Evolutionary conservation across 2,113 vertebrate species (phyloP).

Genomic region (Triplophysa siluroides): DNA sequence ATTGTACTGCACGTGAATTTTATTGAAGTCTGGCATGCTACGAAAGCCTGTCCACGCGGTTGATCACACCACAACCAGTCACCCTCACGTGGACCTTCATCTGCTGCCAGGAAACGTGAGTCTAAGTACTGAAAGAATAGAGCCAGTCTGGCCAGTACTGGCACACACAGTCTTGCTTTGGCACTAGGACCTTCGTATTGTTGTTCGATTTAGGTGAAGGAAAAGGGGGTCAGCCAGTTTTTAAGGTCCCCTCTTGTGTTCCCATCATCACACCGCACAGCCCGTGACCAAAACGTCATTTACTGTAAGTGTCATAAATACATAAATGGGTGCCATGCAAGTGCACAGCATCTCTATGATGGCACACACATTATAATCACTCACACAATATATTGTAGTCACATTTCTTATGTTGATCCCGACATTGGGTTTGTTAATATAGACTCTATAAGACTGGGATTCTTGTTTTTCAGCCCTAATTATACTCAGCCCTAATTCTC

Average conservation of each 20-base stretch:
- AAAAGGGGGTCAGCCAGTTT: constrained; percentile 34
- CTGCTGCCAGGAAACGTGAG: constrained; percentile 37
- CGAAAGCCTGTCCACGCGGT: neutral
- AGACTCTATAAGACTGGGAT: neutral
- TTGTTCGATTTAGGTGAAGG: neutral
- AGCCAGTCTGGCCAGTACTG: constrained; percentile 14
- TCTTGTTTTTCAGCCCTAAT: constrained; percentile 32
- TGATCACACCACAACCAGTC: constrained; percentile 1
- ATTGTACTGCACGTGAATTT: neutral
- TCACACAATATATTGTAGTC: neutral
- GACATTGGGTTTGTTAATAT: constrained; percentile 34
- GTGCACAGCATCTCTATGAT: neutral
- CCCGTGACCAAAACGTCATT: constrained; percentile 17
- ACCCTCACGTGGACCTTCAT: constrained; percentile 35
- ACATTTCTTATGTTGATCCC: neutral
- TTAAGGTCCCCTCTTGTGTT: neutral
- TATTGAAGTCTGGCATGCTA: constrained; percentile 3
- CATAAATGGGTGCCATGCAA: neutral
- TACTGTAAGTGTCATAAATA: neutral
- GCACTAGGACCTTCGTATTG: neutral
- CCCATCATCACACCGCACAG: constrained; percentile 13
- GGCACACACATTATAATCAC: neutral
- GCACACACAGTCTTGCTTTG: constrained; percentile 3
- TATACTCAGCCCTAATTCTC: constrained; percentile 6
- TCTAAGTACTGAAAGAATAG: constrained; percentile 1